Percentiles rank a stretch among this genome's conserved stretches.
Evolutionary conservation across 2,888 invertebrate species (phyloP).

Genomic region (Nephrotoma appendiculata): DNA sequence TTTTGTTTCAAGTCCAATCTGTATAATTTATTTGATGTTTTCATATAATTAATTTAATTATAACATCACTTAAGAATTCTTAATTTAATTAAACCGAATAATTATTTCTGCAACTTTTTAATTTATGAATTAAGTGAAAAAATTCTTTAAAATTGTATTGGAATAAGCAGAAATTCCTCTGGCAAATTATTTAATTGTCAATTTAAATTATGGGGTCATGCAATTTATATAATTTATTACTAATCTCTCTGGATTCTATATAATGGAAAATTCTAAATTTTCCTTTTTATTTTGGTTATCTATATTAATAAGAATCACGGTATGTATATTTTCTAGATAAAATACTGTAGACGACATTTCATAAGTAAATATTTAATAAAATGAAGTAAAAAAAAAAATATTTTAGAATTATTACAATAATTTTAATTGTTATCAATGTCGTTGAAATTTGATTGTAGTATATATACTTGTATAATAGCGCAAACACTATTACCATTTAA

Average conservation of each 20-base stretch:
- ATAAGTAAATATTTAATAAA: not conserved
- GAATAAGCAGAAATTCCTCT: not conserved
- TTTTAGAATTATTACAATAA: not conserved
- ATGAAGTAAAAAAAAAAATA: not conserved
- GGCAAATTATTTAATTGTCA: not conserved
- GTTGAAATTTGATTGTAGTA: not conserved
- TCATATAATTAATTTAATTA: not conserved
- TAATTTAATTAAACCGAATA: not conserved
- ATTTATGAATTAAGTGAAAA: not conserved
- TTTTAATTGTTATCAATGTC: not conserved
- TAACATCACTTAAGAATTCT: not conserved
- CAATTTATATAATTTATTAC: not conserved
- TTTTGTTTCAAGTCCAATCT: not conserved
- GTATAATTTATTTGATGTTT: not conserved
- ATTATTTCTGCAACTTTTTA: not conserved
- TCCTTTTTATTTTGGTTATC: not conserved
- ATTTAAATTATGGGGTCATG: not conserved
- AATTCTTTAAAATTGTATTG: not conserved
- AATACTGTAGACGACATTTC: not conserved
- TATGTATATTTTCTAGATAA: not conserved
- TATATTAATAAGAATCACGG: not conserved
- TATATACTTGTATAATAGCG: not conserved
- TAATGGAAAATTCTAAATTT: not conserved
- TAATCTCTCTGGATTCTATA: not conserved
- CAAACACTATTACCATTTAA: not conserved